A percentile compares a stretch with the other conserved stretches of the same genome.
phyloP scores from a whole-genome alignment of 2,888 invertebrate genomes.

The Ophion slaviceki region DNA sequence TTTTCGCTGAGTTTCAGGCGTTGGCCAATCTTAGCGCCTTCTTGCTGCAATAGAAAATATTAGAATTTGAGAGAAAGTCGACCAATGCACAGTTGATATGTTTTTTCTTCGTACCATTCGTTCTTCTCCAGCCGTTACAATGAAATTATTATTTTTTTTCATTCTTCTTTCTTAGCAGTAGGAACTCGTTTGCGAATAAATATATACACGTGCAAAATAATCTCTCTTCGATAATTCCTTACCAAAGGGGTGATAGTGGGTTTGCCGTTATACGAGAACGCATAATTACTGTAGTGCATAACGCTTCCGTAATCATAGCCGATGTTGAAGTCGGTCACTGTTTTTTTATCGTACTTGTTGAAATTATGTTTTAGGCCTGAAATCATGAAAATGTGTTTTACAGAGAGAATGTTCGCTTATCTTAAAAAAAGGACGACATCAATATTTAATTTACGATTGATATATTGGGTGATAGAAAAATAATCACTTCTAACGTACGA shows the following conservation, averaged over 20 bases:
- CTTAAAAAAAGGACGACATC: not conserved
- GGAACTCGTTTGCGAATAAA: not conserved
- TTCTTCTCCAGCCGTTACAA: too few species aligned
- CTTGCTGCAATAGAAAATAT: slow-evolving; percentile 79
- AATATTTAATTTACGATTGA: not conserved
- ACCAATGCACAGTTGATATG: not conserved
- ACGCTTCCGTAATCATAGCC: slow-evolving; percentile 89
- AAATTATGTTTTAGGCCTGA: slow-evolving; percentile 87
- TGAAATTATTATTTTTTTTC: too few species aligned
- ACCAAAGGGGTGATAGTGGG: slow-evolving; percentile 87
- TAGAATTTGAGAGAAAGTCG: not conserved
- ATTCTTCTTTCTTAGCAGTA: not conserved
- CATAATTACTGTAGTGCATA: slow-evolving; percentile 89
- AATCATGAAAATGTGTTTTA: slow-evolving; percentile 11
- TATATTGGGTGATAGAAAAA: too few species aligned
- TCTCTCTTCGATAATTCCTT: slow-evolving; percentile 44
- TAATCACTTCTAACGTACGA: too few species aligned
- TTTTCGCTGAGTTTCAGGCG: slow-evolving; percentile 86
- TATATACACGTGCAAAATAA: not conserved
- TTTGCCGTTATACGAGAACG: slow-evolving; percentile 88
- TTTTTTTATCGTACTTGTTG: slow-evolving; percentile 87
- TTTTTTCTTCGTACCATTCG: not conserved
- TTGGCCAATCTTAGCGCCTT: slow-evolving; percentile 85
- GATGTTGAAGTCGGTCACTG: slow-evolving; percentile 88
- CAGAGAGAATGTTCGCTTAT: slow-evolving; percentile 81